Evolutionary conservation across 1,140 invertebrate species (phyloP).

Genomic region (Psix sp.): DNA sequence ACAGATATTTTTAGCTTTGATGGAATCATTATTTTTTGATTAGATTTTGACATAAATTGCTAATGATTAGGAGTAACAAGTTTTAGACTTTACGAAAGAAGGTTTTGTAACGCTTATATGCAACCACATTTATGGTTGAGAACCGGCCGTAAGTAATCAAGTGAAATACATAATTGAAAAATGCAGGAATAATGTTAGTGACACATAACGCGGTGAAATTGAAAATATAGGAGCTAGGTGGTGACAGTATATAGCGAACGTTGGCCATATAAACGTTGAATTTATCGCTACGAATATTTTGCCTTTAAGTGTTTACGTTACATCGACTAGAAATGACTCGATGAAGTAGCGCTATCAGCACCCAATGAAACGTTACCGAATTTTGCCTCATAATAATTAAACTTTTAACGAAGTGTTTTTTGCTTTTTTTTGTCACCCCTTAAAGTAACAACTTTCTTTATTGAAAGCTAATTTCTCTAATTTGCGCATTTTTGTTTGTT

Average conservation of each 20-base stretch:
- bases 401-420: slow-evolving; percentile 13
- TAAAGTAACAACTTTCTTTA: slow-evolving; percentile 29
- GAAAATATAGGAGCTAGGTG: slow-evolving; percentile 28
- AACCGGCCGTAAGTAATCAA: slow-evolving; percentile 15
- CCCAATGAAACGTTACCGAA: slow-evolving; percentile 24
- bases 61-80: too few relatives aligned
- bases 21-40: background rate
- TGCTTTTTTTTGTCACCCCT: slow-evolving; percentile 11
- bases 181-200: slow-evolving; percentile 14
- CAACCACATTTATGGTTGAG: slow-evolving; percentile 2
- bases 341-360: slow-evolving; percentile 8
- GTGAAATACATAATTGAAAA: slow-evolving; percentile 28
- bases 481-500: slow-evolving; percentile 12
- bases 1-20: slow-evolving; percentile 7
- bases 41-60: too few relatives aligned
- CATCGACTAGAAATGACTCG: slow-evolving; percentile 17
- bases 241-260: slow-evolving; percentile 32
- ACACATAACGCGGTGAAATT: slow-evolving; percentile 24
- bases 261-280: slow-evolving; percentile 33
- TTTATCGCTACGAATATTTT: slow-evolving; percentile 45
- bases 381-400: slow-evolving; percentile 30
- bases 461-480: slow-evolving; percentile 13
- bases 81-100: too few relatives aligned
- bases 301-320: slow-evolving; percentile 41
- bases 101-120: background rate